Base-by-base conservation (phyloP, 1,140 invertebrate genomes). In the Homarus americanus region DNA sequence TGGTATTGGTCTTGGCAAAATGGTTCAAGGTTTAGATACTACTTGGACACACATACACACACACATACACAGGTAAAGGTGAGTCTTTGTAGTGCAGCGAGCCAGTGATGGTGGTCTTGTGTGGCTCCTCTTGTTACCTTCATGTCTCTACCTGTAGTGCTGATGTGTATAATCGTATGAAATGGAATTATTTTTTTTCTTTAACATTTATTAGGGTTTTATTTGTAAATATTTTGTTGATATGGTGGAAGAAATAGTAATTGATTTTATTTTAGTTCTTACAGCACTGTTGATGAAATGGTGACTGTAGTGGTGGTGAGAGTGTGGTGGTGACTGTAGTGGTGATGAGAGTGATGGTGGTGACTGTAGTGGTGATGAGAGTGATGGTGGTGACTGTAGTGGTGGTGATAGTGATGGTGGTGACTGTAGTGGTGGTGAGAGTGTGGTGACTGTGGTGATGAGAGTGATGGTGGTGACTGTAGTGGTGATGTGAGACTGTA, bases 1-100 rank as follows among this genome's bases (percentile, higher is more conserved):
- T 69, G 63, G 63, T 69, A 69, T 69, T 69, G 63, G 63, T 32
- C 63, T 34, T 32, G 63, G 63, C 63, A 69, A 69, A n/a, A 69
- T 69, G 63, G 63, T 69, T 69, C 63, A 5, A 32, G 63, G 63
- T 24, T 69, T 69, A 9, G 63, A 69, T 69, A 69, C 5, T 69
- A 24, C 28, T 69, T 12, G n/a, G 63, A 69, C 17, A 69, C 63
- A 69, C n/a, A 28, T 69, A 69, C n/a, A n/a, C n/a, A n/a, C n/a
- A n/a, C n/a, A n/a, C n/a, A n/a, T n/a, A 49, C 44, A 49, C 44
- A 49, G 44, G 63, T 17, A 69, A 24, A 24, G 7, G 63, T 7
- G 32, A 28, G 63, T 69, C 63, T 69, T 69, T 69, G 63, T 69
- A 28, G 63, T 69, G 63, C 63, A 69, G 63, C 63, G 7, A 28